Conservation (phyloP, 1,140 invertebrate genomes). For the Rhopalosiphum maidis region DNA sequence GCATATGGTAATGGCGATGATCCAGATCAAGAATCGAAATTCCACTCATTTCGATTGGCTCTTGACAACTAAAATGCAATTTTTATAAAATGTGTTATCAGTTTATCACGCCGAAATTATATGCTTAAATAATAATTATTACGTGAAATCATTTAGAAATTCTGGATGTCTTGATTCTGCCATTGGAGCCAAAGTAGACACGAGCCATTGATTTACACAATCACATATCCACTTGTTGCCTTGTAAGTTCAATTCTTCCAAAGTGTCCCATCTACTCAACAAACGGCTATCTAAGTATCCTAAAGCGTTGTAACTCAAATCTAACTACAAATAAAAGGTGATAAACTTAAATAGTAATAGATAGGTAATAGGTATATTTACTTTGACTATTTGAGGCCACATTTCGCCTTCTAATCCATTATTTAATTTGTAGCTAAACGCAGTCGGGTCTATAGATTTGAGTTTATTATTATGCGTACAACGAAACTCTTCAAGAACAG, state of each 20-base stretch:
- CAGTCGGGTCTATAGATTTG: constrained; percentile 66
- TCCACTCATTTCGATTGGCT: constrained; percentile 69
- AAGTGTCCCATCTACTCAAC: constrained; percentile 71
- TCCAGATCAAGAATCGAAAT: constrained; percentile 68
- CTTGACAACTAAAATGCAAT: constrained; percentile 64
- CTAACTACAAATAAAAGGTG: constrained; percentile 64
- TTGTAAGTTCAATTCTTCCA: constrained; percentile 70
- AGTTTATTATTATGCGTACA: constrained; percentile 70
- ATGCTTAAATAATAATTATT: not conserved
- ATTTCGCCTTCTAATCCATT: constrained; percentile 63
- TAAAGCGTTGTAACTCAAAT: constrained; percentile 74
- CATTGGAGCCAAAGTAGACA: constrained; percentile 68
- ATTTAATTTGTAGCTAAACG: constrained; percentile 64
- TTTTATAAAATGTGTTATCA: constrained; percentile 8
- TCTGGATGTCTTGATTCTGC: constrained; percentile 61
- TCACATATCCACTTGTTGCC: constrained; percentile 79
- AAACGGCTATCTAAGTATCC: constrained; percentile 68
- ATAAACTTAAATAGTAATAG: not conserved
- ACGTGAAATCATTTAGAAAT: constrained; percentile 59
- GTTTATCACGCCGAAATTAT: not conserved
- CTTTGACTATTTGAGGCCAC: constrained; percentile 70
- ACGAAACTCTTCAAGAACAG: constrained; percentile 65
- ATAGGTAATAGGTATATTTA: constrained; percentile 60
- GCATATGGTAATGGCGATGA: constrained; percentile 67
- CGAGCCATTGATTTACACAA: constrained; percentile 76